Evolutionary conservation across 1,140 invertebrate genomes (phyloP), one percentile per base, ranked within the genome.

Genomic region (Ptiloglossa arizonensis): DNA sequence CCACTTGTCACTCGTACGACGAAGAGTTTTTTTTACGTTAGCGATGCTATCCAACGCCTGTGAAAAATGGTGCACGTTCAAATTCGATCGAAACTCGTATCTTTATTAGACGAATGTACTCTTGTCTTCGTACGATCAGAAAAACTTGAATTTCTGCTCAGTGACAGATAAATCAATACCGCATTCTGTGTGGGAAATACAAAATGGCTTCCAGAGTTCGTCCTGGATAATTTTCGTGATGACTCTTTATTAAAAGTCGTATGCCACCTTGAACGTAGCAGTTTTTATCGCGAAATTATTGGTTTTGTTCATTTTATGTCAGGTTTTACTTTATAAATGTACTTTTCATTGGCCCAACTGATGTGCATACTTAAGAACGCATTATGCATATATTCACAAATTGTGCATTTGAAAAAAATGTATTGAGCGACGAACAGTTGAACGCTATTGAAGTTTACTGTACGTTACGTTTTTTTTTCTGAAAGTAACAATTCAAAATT

Each of bases 151-250:
- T 82, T 76, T 83, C 75, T 80, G 81, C 77, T 83, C 81, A 86
- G 82, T 90, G 87, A 91, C 89, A 91, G 88, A 91, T 91, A 90
- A 92, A 93, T 93, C 91, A 92, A 92, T 92, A 92, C 92, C 88
- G 88, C 88, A 87, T 88, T 88, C 87, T 88, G 86, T 89, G 86
- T 87, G 85, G 87, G 85, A 90, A 88, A 91, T 91, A 92, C 91
- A 93, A 93, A 92, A 93, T 93, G 91, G 92, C 92, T 87, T 89
- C 91, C 89, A 87, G 77, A 86, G 80, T 82, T 73, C 62, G 68
- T 68, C 73, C 67, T 69, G 50, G 67, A 80, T 77, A 70, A 80
- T 80, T 77, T 77, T 80, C 73, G 11, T n/a, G 48, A 48, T 56
- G 38, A 68, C 44, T 77, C 74, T 57, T 70, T 80, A 68, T 35